Conservation (phyloP, 1,140 invertebrate species). For the Drosophila kepulauana region DNA sequence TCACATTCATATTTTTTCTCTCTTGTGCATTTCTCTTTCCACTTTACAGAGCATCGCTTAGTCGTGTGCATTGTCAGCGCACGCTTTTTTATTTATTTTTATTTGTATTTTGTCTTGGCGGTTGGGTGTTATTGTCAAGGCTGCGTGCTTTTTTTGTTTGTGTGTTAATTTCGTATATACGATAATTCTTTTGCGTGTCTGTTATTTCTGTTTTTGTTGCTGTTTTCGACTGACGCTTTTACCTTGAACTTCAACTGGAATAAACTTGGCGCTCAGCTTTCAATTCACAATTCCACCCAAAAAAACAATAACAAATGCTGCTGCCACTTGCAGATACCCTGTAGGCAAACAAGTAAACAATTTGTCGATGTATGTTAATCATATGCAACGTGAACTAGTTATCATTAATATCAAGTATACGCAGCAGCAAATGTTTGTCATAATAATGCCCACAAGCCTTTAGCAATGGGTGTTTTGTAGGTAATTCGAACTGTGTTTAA, state of each 20-base stretch:
- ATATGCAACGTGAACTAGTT: neutral
- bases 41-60: neutral
- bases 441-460: too few relatives aligned
- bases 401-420: slow-evolving; percentile 7
- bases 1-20: neutral
- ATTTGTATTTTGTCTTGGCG: slow-evolving; percentile 13
- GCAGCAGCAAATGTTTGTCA: neutral
- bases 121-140: slow-evolving; percentile 55
- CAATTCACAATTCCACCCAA: slow-evolving; percentile 33
- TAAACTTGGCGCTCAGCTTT: slow-evolving; percentile 70
- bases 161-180: slow-evolving; percentile 60
- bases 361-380: too few relatives aligned
- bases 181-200: slow-evolving; percentile 55
- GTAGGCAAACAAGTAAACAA: neutral
- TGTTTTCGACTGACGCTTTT: slow-evolving; percentile 47
- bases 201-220: slow-evolving; percentile 21
- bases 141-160: slow-evolving; percentile 45
- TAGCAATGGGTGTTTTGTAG: too few relatives aligned
- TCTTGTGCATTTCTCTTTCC: neutral
- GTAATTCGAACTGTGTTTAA: neutral
- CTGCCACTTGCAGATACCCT: slow-evolving; percentile 26
- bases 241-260: slow-evolving; percentile 81
- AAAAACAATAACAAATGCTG: neutral
- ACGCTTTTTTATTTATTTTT: slow-evolving; percentile 12
- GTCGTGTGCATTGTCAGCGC: neutral